These are phyloP conservation scores for Pogonomyrmex californicus DNA, from an alignment of 1,140 invertebrate species.

Conservation along the genomic window DNA sequence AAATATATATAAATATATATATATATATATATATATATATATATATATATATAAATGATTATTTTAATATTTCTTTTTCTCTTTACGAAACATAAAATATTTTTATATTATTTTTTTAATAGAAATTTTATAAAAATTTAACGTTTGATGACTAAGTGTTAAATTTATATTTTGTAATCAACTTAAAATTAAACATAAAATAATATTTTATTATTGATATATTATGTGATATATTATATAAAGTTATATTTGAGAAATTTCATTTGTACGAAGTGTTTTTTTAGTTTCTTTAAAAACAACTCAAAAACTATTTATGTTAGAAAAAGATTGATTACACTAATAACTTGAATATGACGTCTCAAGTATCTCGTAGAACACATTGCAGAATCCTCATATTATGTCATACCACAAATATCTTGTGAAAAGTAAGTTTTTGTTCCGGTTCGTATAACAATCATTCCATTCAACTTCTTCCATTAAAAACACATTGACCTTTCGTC, in stretches of 20 bases:
- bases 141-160: neutral
- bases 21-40: too few relatives aligned
- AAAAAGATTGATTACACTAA: neutral
- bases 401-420: neutral
- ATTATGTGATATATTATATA: too few relatives aligned
- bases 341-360: neutral
- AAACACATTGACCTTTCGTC: slow-evolving; percentile 41
- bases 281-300: neutral
- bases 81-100: neutral
- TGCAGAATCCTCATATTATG: slow-evolving; percentile 10
- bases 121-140: slow-evolving; percentile 10
- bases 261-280: neutral
- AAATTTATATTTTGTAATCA: neutral
- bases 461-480: slow-evolving; percentile 3
- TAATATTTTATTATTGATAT: neutral
- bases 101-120: neutral
- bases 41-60: neutral
- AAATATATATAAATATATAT: too few relatives aligned
- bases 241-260: neutral
- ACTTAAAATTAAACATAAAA: neutral
- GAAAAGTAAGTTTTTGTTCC: slow-evolving; percentile 18
- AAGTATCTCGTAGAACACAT: neutral
- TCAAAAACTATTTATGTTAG: neutral
- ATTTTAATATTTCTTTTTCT: neutral
- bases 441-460: neutral